Conservation (phyloP, 2,797 vertebrate species). For the Helarctos malayanus region DNA sequence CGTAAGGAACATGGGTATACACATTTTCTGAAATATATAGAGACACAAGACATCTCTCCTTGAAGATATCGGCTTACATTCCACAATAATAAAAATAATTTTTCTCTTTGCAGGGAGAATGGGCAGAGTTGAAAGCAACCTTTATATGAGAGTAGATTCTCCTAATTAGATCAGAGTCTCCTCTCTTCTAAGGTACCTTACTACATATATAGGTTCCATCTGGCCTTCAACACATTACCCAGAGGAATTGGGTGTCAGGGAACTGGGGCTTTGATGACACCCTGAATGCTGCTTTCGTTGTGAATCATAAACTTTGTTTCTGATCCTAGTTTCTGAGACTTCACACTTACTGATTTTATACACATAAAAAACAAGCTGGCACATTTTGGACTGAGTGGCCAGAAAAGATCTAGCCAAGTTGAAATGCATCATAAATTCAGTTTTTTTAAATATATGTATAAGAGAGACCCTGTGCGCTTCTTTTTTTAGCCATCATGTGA, state of each 20-base stretch:
- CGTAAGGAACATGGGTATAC: background rate
- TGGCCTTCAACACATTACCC: accelerated
- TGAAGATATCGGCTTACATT: background rate
- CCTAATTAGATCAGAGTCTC: background rate
- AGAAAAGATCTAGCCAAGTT: background rate
- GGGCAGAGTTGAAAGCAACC: background rate
- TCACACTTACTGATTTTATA: background rate
- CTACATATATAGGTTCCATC: background rate
- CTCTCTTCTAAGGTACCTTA: background rate
- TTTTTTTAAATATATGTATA: background rate
- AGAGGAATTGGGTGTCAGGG: background rate
- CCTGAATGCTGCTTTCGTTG: background rate
- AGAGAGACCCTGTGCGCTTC: background rate
- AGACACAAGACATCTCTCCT: background rate
- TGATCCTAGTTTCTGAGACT: background rate
- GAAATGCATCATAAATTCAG: background rate
- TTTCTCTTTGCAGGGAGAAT: background rate
- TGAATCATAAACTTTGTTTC: background rate
- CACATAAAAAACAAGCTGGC: background rate
- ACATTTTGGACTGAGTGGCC: background rate
- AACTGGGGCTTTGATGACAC: background rate
- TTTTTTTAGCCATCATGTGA: accelerated
- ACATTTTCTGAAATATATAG: background rate
- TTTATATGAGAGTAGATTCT: background rate
- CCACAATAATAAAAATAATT: background rate